Percentiles rank a stretch among this genome's conserved stretches.
Conservation (phyloP, 2,797 vertebrate genomes). For the Acanthopagrus latus region DNA sequence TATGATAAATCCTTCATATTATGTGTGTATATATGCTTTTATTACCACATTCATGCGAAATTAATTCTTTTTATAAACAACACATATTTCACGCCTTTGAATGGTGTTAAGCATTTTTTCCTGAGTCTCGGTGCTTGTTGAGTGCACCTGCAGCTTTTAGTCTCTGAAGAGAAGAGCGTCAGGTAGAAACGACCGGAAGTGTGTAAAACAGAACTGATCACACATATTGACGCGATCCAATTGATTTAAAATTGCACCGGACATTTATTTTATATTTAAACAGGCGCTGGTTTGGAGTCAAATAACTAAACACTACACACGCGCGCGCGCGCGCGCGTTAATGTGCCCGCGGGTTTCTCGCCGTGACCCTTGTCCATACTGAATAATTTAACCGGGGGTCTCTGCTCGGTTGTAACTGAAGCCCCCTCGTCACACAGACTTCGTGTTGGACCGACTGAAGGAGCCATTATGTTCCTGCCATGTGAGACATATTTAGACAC, state of each 20-base stretch:
- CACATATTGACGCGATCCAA: not conserved
- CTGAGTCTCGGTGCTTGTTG: not conserved
- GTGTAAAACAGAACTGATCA: not conserved
- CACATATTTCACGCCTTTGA: not conserved
- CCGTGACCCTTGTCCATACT: conserved; percentile 76
- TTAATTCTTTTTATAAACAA: not conserved
- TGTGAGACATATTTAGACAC: conserved; percentile 23
- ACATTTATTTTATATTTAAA: not conserved
- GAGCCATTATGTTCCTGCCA: conserved; percentile 72
- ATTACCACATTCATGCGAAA: not conserved
- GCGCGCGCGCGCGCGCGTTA: not conserved
- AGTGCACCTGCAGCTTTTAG: conserved; percentile 64
- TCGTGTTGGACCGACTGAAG: conserved; percentile 81
- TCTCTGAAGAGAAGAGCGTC: conserved; percentile 1
- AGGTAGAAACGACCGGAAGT: not conserved
- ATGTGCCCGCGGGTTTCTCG: conserved; percentile 67
- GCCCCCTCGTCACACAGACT: conserved; percentile 85
- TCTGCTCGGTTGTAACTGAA: conserved; percentile 81
- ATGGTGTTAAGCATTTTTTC: not conserved
- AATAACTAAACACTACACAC: conserved; percentile 14
- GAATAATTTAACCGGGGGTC: conserved; percentile 87
- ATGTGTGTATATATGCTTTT: not conserved
- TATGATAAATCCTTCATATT: not conserved
- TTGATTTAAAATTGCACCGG: not conserved
- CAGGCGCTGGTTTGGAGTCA: conserved; percentile 18